phyloP scores from a whole-genome alignment of 2,888 invertebrate species.

The Eumacrocentrus americanus region DNA sequence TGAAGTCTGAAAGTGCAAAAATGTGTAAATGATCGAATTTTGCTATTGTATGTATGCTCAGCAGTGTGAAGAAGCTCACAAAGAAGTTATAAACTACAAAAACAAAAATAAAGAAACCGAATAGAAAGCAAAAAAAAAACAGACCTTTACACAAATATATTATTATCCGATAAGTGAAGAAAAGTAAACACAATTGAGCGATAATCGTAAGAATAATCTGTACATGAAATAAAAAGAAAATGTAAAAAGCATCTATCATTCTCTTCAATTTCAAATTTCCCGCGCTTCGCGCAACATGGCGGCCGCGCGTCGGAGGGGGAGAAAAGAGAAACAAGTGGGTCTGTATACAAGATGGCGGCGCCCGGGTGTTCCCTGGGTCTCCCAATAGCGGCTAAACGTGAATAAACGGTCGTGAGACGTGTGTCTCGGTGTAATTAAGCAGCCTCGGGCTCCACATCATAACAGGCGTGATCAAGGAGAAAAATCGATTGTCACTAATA shows the following conservation, averaged over 20 bases:
- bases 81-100: conserved; percentile 12
- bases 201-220: too few relatives aligned
- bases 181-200: too few relatives aligned
- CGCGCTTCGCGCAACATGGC: background rate
- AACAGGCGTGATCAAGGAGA: too few relatives aligned
- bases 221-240: too few relatives aligned
- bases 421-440: conserved; percentile 21
- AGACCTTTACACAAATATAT: too few relatives aligned
- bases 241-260: too few relatives aligned
- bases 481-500: too few relatives aligned
- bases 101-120: conserved; percentile 22
- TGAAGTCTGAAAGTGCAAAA: background rate
- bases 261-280: conserved; percentile 2
- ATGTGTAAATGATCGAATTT: conserved; percentile 46
- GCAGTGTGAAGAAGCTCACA: conserved; percentile 22
- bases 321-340: background rate
- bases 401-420: conserved; percentile 20
- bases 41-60: conserved; percentile 47
- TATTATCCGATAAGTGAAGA: too few relatives aligned
- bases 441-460: conserved; percentile 4
- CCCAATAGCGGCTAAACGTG: conserved; percentile 17
- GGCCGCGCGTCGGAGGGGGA: background rate
- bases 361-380: conserved; percentile 37
- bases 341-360: conserved; percentile 50
- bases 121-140: background rate